A percentile compares a stretch with the other conserved stretches of the same genome.
Conservation (phyloP, 1,140 invertebrate species). For the Pachypsylla venusta region DNA sequence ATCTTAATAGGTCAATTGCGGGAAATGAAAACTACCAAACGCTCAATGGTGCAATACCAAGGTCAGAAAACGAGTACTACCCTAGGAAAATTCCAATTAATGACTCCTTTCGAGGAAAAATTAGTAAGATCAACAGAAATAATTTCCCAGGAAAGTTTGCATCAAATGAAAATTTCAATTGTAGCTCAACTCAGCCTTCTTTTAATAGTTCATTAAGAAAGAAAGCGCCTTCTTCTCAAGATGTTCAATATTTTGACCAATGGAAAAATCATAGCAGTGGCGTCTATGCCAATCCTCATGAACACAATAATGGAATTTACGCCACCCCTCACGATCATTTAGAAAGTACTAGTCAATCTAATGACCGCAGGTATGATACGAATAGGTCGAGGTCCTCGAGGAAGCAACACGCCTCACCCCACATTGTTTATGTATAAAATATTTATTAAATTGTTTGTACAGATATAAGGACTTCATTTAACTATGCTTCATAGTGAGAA, state of each 20-base stretch:
- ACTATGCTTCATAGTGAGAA: too few relatives aligned
- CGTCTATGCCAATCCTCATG: background rate
- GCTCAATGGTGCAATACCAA: background rate
- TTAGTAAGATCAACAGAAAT: background rate
- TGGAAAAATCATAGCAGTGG: background rate
- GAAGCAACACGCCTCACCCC: background rate
- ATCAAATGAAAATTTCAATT: constrained; percentile 1
- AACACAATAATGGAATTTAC: background rate
- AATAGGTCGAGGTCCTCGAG: background rate
- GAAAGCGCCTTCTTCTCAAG: constrained; percentile 1
- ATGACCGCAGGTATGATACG: background rate
- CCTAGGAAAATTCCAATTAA: constrained; percentile 5
- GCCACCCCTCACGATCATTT: too few relatives aligned
- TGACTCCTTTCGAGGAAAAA: background rate
- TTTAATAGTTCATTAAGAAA: background rate
- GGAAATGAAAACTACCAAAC: background rate
- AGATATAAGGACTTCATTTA: too few relatives aligned
- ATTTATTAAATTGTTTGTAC: too few relatives aligned
- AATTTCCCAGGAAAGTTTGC: background rate
- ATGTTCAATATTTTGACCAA: background rate
- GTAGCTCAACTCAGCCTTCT: background rate
- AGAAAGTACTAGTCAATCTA: constrained; percentile 2
- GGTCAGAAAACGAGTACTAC: background rate
- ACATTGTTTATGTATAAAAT: constrained; percentile 9
- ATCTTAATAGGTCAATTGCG: too few relatives aligned